These are phyloP conservation scores for Lycopodina hypogea DNA, from an alignment of 37 sponge, comb jelly and placozoan genomes.

Conservation along the genomic window DNA sequence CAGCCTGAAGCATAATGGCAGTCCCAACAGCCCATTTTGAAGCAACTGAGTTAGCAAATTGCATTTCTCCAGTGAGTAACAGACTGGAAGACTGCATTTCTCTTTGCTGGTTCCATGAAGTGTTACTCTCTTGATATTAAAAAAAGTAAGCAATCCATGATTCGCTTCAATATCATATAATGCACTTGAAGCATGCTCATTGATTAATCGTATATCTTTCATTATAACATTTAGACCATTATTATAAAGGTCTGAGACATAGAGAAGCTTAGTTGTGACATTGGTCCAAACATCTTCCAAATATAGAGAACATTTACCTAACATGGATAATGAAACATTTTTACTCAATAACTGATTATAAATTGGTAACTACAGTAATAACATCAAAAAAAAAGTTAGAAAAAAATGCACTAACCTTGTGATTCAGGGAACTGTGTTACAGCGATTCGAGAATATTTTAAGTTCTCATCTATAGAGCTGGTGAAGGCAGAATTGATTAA, in stretches of 20 bases:
- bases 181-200: not conserved
- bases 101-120: not conserved
- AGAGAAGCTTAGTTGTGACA: slow-evolving; percentile 4
- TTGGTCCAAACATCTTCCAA: not conserved
- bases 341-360: too few species aligned
- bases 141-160: not conserved
- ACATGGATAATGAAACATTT: too few species aligned
- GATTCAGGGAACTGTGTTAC: slow-evolving; percentile 1
- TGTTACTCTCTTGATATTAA: not conserved
- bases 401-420: not conserved
- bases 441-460: not conserved
- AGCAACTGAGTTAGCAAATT: not conserved
- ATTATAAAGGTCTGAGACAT: not conserved
- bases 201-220: not conserved
- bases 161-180: too few species aligned
- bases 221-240: not conserved
- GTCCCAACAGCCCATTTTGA: slow-evolving; percentile 15
- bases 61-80: slow-evolving; percentile 7
- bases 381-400: too few species aligned
- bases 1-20: slow-evolving; percentile 12
- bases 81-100: not conserved
- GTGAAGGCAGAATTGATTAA: not conserved
- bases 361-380: too few species aligned
- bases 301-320: not conserved
- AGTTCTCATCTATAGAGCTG: not conserved